Conservation (phyloP, 37 sponge, comb jelly and placozoan genomes). For the Beroe ovata region DNA sequence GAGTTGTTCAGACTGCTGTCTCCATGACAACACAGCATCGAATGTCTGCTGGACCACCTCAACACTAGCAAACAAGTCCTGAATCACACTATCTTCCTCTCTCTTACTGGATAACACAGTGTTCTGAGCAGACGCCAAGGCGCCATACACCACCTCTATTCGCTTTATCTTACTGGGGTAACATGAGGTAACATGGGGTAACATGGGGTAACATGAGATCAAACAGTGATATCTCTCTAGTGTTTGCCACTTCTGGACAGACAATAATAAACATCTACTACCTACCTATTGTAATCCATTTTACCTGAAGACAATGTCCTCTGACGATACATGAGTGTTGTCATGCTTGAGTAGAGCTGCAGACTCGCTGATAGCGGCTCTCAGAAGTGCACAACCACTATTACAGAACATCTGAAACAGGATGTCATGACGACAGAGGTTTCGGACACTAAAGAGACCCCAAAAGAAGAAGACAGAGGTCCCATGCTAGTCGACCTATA, state of each 20-base stretch:
- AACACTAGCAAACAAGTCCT: constrained; percentile 36
- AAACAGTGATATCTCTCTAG: background rate
- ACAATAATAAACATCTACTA: too few species aligned
- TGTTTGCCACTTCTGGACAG: too few species aligned
- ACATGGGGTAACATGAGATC: background rate
- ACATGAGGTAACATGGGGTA: background rate
- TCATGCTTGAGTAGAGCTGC: constrained; percentile 25
- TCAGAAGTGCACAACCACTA: too few species aligned
- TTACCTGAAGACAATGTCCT: constrained; percentile 39
- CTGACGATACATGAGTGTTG: background rate
- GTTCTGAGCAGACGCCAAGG: constrained; percentile 6
- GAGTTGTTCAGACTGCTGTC: constrained; percentile 5
- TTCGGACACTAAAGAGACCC: too few species aligned
- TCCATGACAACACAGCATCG: constrained; percentile 36
- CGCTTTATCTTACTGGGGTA: constrained; percentile 20
- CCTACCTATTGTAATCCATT: background rate
- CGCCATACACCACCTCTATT: constrained; percentile 27
- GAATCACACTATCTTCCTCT: background rate
- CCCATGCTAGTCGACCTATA: too few species aligned
- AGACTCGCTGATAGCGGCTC: background rate
- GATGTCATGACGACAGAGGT: too few species aligned
- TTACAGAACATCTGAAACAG: too few species aligned
- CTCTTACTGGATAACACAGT: constrained; percentile 42
- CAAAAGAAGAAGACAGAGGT: too few species aligned
- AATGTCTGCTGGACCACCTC: constrained; percentile 62